Percentiles rank a stretch among this genome's conserved stretches.
Conservation (phyloP, 1,140 invertebrate genomes). For the Triops longicaudatus region DNA sequence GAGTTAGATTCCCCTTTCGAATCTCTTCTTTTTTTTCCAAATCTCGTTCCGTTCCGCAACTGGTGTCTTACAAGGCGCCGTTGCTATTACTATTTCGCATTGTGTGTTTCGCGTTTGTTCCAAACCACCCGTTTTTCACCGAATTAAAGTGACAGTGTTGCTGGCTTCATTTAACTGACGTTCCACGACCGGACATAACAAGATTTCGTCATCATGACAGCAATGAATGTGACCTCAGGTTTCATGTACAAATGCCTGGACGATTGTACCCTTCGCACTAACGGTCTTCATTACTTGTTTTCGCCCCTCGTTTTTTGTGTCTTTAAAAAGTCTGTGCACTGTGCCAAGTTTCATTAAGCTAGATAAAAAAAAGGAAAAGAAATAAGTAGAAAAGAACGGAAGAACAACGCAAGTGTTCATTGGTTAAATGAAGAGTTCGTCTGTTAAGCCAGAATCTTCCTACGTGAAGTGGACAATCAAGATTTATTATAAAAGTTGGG, state of each 20-base stretch:
- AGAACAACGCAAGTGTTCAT: not conserved
- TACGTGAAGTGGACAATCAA: not conserved
- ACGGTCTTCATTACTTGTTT: conserved; percentile 12
- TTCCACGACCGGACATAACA: not conserved
- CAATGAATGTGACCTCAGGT: conserved; percentile 14
- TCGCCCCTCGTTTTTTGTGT: not conserved
- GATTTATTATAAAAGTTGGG: not conserved
- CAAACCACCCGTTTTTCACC: not conserved
- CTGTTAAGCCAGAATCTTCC: not conserved
- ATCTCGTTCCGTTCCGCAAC: not conserved
- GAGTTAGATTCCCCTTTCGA: too few species aligned
- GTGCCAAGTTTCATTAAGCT: conserved; percentile 15
- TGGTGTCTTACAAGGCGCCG: not conserved
- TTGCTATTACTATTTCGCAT: not conserved
- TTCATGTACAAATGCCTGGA: conserved; percentile 11
- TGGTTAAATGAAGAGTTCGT: not conserved
- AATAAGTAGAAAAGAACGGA: not conserved
- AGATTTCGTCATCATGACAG: conserved; percentile 3
- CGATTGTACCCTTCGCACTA: conserved; percentile 1
- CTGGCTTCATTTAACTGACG: not conserved
- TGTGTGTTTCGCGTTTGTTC: not conserved
- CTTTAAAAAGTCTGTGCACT: conserved; percentile 3
- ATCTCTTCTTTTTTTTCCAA: too few species aligned
- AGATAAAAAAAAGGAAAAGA: not conserved
- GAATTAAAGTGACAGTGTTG: not conserved